Conservation (phyloP, 2,888 invertebrate genomes). For the Caenorhabditis japonica region DNA sequence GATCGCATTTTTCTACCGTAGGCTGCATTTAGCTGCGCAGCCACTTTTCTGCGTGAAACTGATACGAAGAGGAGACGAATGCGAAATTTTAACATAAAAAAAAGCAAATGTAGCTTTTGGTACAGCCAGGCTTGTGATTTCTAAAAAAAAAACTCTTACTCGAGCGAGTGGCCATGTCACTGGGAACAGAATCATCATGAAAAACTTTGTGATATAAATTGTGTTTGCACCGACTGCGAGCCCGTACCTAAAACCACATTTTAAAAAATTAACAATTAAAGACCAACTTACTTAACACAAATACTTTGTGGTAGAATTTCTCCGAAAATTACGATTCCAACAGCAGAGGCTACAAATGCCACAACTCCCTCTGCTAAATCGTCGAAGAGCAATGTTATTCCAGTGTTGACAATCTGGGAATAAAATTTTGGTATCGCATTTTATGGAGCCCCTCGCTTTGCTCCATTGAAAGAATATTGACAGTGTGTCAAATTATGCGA, state of each 20-base stretch:
- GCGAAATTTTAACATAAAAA: too few species aligned
- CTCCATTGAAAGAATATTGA: too few species aligned
- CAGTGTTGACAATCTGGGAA: conserved; percentile 80
- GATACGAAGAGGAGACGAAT: too few species aligned
- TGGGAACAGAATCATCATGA: conserved; percentile 93
- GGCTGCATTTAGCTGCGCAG: too few species aligned
- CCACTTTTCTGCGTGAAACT: too few species aligned
- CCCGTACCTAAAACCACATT: conserved; percentile 65
- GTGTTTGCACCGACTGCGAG: conserved; percentile 80
- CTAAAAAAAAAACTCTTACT: too few species aligned
- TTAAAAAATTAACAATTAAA: background rate
- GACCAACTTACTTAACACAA: conserved; percentile 72
- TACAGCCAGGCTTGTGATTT: too few species aligned
- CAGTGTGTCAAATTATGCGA: too few species aligned
- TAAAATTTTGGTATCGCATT: too few species aligned
- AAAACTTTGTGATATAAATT: conserved; percentile 90
- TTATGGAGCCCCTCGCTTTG: too few species aligned
- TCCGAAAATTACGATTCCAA: conserved; percentile 88
- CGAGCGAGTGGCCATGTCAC: conserved; percentile 82
- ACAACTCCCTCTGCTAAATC: conserved; percentile 82
- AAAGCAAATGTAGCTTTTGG: too few species aligned
- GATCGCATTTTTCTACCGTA: too few species aligned
- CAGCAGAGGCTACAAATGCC: conserved; percentile 75
- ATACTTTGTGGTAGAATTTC: conserved; percentile 83
- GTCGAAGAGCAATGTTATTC: conserved; percentile 92